Evolutionary conservation across 2,797 vertebrate genomes (phyloP).

Genomic region (Triplophysa yarkandensis): DNA sequence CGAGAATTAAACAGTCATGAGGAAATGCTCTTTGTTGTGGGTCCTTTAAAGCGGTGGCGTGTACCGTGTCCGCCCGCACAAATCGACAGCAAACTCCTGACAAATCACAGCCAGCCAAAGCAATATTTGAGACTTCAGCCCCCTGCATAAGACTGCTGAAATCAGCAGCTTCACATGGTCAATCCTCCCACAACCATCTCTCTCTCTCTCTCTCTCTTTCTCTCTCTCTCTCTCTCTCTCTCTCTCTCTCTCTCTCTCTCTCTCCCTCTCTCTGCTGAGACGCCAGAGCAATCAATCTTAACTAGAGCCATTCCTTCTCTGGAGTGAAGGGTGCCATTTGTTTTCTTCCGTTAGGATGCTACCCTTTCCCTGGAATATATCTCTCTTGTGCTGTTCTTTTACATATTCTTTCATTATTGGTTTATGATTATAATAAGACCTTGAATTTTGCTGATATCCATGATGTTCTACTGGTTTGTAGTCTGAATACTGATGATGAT

Average conservation of each 20-base stretch:
- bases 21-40: constrained; percentile 44
- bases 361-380: constrained; percentile 49
- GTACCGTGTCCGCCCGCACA: constrained; percentile 46
- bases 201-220: constrained; percentile 49
- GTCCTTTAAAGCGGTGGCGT: constrained; percentile 48
- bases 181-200: constrained; percentile 65
- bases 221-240: constrained; percentile 51
- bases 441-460: constrained; percentile 38
- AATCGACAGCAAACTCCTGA: constrained; percentile 49
- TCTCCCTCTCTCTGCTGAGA: constrained; percentile 56
- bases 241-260: constrained; percentile 37
- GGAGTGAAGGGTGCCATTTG: constrained; percentile 68
- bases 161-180: constrained; percentile 75
- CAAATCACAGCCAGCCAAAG: constrained; percentile 66
- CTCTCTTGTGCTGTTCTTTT: constrained; percentile 46
- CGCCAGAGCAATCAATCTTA: constrained; percentile 71
- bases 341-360: constrained; percentile 63
- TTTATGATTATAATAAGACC: constrained; percentile 51
- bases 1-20: constrained; percentile 41
- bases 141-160: constrained; percentile 69
- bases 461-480: neutral
- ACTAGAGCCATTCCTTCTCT: constrained; percentile 62
- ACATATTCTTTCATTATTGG: constrained; percentile 56
- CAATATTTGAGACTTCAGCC: constrained; percentile 60
- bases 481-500: constrained; percentile 18